Conservation (phyloP, 2,888 invertebrate species). For the Troglohyphantes excavatus region DNA sequence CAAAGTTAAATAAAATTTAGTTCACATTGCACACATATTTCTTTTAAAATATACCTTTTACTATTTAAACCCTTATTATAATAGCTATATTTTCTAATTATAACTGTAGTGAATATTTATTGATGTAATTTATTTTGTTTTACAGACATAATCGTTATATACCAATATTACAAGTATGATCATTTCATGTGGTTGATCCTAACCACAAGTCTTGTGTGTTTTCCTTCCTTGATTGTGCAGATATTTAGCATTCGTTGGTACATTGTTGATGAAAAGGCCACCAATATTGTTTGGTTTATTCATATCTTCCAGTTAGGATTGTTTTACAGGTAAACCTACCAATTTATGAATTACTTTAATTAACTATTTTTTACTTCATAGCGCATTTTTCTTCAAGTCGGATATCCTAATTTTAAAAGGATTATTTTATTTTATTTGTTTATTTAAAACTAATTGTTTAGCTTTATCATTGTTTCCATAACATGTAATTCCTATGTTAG, state of each 20-base stretch:
- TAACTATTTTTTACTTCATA: too few species aligned
- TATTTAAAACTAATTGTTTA: too few species aligned
- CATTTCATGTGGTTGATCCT: conserved; percentile 82
- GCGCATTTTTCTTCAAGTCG: too few species aligned
- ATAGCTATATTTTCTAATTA: too few species aligned
- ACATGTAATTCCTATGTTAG: too few species aligned
- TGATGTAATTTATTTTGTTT: neutral
- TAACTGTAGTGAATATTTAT: too few species aligned
- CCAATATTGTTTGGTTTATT: conserved; percentile 64
- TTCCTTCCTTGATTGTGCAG: conserved; percentile 90
- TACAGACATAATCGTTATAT: conserved; percentile 72
- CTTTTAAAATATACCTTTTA: neutral
- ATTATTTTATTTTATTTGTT: too few species aligned
- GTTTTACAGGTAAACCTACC: conserved; percentile 87
- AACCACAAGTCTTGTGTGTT: conserved; percentile 88
- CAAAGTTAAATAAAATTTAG: too few species aligned
- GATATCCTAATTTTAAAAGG: too few species aligned
- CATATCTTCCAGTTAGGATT: conserved; percentile 89
- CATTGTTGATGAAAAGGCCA: conserved; percentile 75
- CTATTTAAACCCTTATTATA: neutral
- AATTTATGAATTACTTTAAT: too few species aligned
- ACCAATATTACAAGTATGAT: conserved; percentile 63
- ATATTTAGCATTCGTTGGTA: conserved; percentile 89
- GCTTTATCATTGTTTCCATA: too few species aligned
- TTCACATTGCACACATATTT: too few species aligned